Conservation (phyloP, 2,113 vertebrate genomes). For the Epinephelus lanceolatus region DNA sequence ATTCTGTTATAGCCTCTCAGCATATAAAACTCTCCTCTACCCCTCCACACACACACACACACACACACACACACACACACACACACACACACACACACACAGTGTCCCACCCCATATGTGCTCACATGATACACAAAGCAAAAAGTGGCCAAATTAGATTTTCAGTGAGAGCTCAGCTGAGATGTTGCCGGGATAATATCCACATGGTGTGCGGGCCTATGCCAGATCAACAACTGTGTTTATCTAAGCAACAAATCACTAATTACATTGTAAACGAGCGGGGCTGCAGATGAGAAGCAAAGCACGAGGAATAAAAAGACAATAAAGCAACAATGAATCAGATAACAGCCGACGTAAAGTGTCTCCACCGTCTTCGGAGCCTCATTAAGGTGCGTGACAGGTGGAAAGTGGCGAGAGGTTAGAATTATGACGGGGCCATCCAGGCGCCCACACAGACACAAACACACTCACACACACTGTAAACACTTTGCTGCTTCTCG, state of each 20-base stretch:
- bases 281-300: conserved; percentile 22
- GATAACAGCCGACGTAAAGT: conserved; percentile 32
- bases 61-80: neutral
- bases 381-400: conserved; percentile 67
- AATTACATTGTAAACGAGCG: conserved; percentile 49
- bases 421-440: conserved; percentile 14
- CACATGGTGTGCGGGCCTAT: conserved; percentile 21
- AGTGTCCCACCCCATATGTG: neutral
- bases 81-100: neutral
- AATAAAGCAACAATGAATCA: conserved; percentile 53
- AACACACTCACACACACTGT: conserved; percentile 23
- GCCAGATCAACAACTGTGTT: conserved; percentile 67
- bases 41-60: neutral
- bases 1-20: neutral
- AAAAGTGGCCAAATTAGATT: conserved; percentile 25
- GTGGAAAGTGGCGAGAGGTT: conserved; percentile 31
- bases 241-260: conserved; percentile 49
- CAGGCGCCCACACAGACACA: neutral
- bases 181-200: conserved; percentile 23
- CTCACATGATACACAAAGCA: conserved; percentile 28
- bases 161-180: conserved; percentile 25
- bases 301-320: neutral
- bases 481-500: conserved; percentile 44
- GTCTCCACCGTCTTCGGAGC: conserved; percentile 41
- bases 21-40: neutral